These are phyloP conservation scores for Xanthia togata DNA, from an alignment of 2,888 invertebrate genomes.

Conservation along the genomic window DNA sequence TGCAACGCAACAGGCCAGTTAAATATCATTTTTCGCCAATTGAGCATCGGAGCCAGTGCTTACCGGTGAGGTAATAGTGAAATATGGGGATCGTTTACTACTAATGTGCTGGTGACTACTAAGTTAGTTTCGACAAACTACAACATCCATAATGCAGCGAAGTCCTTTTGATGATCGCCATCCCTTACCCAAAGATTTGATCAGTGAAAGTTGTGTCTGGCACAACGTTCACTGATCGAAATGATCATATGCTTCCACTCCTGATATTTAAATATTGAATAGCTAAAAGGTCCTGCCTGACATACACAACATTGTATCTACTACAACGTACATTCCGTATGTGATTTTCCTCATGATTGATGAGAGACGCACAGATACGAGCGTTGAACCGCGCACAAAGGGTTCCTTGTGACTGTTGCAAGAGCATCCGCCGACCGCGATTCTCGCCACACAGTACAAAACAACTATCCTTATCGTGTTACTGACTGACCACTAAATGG, in stretches of 20 bases:
- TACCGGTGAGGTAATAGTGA: constrained; percentile 39
- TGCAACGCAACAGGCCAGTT: constrained; percentile 57
- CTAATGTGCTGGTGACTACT: constrained; percentile 27
- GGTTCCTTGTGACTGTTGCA: constrained; percentile 78
- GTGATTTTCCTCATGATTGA: constrained; percentile 67
- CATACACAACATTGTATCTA: constrained; percentile 34
- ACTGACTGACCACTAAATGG: constrained; percentile 65
- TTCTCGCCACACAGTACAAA: constrained; percentile 77
- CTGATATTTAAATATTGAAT: constrained; percentile 16
- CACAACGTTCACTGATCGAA: neutral
- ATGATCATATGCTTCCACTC: constrained; percentile 5
- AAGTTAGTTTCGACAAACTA: constrained; percentile 9
- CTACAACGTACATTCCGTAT: constrained; percentile 38
- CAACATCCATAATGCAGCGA: neutral
- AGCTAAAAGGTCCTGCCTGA: constrained; percentile 11
- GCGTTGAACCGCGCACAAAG: constrained; percentile 80
- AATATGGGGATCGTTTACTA: constrained; percentile 20
- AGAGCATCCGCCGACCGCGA: constrained; percentile 82
- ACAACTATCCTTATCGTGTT: constrained; percentile 77
- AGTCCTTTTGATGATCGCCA: neutral
- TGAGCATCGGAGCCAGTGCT: constrained; percentile 65
- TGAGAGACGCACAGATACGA: constrained; percentile 70
- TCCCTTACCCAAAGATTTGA: neutral
- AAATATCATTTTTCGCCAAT: constrained; percentile 70
- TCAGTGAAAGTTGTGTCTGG: neutral